Conservation (phyloP, 2,888 invertebrate genomes). For the Apodemia mormo region DNA sequence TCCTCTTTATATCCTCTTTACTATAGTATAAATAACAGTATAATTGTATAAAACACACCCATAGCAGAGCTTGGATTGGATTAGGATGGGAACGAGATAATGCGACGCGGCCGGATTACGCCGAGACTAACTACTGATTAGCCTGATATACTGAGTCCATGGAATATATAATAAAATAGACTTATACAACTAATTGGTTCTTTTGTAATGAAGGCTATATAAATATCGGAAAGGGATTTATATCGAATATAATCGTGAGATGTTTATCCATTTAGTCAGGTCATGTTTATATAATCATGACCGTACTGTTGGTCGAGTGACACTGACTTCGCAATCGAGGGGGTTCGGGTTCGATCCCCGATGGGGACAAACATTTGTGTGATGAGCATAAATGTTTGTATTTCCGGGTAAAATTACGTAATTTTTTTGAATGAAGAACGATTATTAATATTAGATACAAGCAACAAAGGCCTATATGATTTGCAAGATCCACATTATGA, state of each 20-base stretch:
- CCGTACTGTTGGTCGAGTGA: not conserved
- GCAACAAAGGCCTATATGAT: no score
- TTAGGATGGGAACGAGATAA: conserved; percentile 30
- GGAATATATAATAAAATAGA: conserved; percentile 25
- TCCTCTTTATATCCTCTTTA: no score
- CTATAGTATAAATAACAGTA: no score
- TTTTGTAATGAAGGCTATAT: not conserved
- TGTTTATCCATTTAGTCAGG: not conserved
- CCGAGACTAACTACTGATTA: conserved; percentile 33
- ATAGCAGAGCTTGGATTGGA: conserved; percentile 21
- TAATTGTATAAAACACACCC: conserved; percentile 22
- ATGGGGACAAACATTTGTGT: no score
- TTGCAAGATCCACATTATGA: no score
- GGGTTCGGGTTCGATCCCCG: no score
- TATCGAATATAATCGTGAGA: not conserved
- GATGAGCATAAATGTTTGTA: no score
- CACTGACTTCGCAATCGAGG: no score
- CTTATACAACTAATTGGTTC: conserved; percentile 12
- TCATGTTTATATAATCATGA: not conserved
- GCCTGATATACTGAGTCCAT: conserved; percentile 27
- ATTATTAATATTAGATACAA: no score
- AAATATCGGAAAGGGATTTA: not conserved
- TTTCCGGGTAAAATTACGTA: no score
- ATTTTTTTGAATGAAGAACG: no score
- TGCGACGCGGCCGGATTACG: conserved; percentile 31